Evolutionary conservation across 2,797 vertebrate species (phyloP).

Genomic region (Malacoctenus gilli): DNA sequence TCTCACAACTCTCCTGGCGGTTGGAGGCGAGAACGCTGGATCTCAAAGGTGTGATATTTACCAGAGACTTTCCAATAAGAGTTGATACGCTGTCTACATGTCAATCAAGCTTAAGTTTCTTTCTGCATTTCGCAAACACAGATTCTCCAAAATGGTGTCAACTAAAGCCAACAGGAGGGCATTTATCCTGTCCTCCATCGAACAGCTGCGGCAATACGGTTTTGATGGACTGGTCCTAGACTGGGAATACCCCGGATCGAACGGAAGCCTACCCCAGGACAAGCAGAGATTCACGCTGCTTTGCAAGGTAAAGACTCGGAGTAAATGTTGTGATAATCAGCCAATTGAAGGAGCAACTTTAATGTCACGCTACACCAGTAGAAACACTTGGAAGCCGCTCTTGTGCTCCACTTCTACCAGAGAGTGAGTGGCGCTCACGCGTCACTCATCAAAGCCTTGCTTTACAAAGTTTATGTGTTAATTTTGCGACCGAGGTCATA

Average conservation of each 20-base stretch:
- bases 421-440: no score
- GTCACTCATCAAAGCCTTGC: no score
- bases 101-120: not conserved
- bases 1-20: constrained; percentile 82
- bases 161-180: constrained; percentile 70
- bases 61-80: not conserved
- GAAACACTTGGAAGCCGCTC: no score
- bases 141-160: constrained; percentile 82
- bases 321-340: not conserved
- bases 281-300: constrained; percentile 81
- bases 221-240: constrained; percentile 89
- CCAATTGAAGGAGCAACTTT: no score
- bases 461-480: no score
- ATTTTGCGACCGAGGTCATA: no score
- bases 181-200: constrained; percentile 82
- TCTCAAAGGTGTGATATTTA: constrained; percentile 65
- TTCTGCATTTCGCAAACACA: constrained; percentile 41
- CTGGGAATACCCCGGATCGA: constrained; percentile 85
- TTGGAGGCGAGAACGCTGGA: constrained; percentile 87
- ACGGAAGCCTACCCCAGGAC: constrained; percentile 82
- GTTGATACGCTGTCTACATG: not conserved
- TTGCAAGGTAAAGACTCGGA: constrained; percentile 73
- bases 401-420: no score
- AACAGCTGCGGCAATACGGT: constrained; percentile 74
- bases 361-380: no score